Conservation (phyloP, 2,797 vertebrate species). For the Hylomyscus alleni region DNA sequence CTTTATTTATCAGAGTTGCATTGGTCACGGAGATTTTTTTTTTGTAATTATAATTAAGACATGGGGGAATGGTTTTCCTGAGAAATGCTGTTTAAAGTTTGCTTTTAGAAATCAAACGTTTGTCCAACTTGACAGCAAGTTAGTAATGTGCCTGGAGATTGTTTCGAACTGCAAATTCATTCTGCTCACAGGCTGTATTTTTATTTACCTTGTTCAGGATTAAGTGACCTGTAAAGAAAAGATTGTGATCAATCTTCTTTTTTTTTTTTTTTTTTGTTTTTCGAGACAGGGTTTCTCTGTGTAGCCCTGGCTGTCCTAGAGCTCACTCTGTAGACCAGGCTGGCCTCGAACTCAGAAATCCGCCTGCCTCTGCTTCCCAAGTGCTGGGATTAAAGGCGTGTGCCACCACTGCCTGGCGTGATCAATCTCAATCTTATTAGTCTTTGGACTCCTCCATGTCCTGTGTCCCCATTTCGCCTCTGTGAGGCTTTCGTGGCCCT, state of each 20-base stretch:
- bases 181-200: neutral
- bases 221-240: neutral
- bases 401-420: too few relatives aligned
- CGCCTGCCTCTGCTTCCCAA: too few relatives aligned
- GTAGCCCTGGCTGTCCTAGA: too few relatives aligned
- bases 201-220: neutral
- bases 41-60: too few relatives aligned
- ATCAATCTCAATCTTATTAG: neutral
- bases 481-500: neutral
- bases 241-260: neutral
- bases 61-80: neutral
- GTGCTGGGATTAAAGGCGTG: too few relatives aligned
- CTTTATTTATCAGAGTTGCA: neutral
- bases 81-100: neutral
- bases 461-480: too few relatives aligned
- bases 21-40: neutral
- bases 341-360: too few relatives aligned
- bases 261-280: too few relatives aligned
- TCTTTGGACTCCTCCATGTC: neutral
- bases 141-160: neutral
- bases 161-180: neutral
- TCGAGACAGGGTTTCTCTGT: too few relatives aligned
- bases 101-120: neutral
- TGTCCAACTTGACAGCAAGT: neutral
- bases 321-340: too few relatives aligned